Evolutionary conservation across 2,888 invertebrate genomes (phyloP).

Genomic region (Schizotus pectinicornis): DNA sequence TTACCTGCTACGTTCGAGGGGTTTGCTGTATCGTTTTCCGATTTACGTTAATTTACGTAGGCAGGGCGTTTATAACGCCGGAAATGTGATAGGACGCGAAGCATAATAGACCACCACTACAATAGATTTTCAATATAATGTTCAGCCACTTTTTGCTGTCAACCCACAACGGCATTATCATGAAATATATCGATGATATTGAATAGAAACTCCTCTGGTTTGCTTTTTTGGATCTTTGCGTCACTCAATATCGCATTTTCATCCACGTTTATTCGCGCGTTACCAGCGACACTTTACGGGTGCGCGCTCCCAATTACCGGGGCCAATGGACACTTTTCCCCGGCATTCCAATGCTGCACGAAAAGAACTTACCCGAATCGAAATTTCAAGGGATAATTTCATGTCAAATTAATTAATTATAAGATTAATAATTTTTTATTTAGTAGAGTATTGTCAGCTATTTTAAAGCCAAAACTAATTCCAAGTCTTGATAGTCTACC

Average conservation of each 20-base stretch:
- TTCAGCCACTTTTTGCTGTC: slow-evolving; percentile 34
- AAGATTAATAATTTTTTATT: too few species aligned
- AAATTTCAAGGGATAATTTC: too few species aligned
- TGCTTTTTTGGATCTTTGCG: slow-evolving; percentile 22
- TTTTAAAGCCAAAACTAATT: too few species aligned
- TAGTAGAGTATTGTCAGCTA: too few species aligned
- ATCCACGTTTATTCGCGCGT: too few species aligned
- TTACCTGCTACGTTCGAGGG: background rate
- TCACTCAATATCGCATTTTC: slow-evolving; percentile 15
- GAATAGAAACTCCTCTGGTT: slow-evolving; percentile 31
- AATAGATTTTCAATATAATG: slow-evolving; percentile 27
- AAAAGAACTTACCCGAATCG: too few species aligned
- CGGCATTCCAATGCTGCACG: too few species aligned
- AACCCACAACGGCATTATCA: slow-evolving; percentile 36
- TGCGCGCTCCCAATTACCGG: too few species aligned
- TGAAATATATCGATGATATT: slow-evolving; percentile 39
- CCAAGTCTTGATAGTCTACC: too few species aligned
- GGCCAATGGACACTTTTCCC: too few species aligned
- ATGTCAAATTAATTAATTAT: too few species aligned
- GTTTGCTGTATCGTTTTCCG: slow-evolving; percentile 2
- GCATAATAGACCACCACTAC: slow-evolving; percentile 22
- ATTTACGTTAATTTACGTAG: slow-evolving; percentile 13
- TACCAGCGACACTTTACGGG: too few species aligned
- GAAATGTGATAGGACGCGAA: slow-evolving; percentile 12
- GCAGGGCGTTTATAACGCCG: slow-evolving; percentile 8